Evolutionary conservation across 2,797 vertebrate genomes (phyloP).

Genomic region (Phyllotis vaccarum): DNA sequence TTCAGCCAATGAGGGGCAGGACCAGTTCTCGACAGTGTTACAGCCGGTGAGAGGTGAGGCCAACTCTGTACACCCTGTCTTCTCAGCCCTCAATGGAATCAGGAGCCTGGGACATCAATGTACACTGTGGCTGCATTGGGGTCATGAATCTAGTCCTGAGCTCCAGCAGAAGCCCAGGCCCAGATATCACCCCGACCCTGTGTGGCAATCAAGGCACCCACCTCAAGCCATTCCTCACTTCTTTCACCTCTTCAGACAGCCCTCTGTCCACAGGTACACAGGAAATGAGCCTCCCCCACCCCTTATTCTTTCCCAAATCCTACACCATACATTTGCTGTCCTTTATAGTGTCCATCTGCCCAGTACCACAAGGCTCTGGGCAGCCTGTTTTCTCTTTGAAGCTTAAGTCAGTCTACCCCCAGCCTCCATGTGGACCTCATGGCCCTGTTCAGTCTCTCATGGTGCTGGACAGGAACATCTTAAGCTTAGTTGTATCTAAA

Average conservation of each 20-base stretch:
- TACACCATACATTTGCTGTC: background rate
- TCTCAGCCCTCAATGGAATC: background rate
- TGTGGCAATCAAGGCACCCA: background rate
- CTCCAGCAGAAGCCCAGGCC: background rate
- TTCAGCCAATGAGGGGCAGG: background rate
- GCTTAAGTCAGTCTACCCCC: background rate
- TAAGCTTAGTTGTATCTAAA: conserved; percentile 10
- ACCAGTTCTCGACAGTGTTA: background rate
- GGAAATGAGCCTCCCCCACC: background rate
- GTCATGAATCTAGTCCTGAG: background rate
- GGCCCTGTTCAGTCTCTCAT: background rate
- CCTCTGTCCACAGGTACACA: background rate
- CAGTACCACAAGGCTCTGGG: too few relatives aligned
- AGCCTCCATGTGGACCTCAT: background rate
- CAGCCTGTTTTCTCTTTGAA: background rate
- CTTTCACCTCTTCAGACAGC: background rate
- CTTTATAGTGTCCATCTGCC: background rate
- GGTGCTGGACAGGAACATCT: background rate
- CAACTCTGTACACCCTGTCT: background rate
- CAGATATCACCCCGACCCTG: background rate
- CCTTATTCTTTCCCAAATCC: background rate
- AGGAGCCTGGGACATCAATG: background rate
- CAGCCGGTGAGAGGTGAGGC: background rate
- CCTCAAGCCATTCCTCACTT: background rate
- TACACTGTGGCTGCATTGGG: background rate